These are phyloP conservation scores for Pristis pectinata DNA, from an alignment of 2,797 vertebrate genomes.

Conservation along the genomic window DNA sequence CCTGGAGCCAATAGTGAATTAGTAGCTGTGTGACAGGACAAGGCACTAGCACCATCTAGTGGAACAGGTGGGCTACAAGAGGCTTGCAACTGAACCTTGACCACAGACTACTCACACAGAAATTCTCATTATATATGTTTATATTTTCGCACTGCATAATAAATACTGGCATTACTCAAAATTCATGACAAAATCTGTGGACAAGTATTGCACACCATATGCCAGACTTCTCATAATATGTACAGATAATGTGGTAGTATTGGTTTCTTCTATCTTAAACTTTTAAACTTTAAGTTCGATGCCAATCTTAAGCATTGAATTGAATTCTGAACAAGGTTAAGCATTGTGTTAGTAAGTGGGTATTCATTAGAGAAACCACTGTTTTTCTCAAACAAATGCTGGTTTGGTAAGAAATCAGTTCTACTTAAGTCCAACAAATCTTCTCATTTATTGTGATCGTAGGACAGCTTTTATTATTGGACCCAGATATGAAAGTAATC, in stretches of 20 bases:
- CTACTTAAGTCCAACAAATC: background rate
- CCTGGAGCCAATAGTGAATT: background rate
- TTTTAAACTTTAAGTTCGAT: background rate
- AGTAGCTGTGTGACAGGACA: background rate
- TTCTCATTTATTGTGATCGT: background rate
- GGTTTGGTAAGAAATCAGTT: background rate
- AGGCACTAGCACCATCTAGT: background rate
- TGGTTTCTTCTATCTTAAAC: background rate
- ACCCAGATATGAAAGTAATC: background rate
- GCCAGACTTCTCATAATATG: background rate
- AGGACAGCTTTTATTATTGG: background rate
- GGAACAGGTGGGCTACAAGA: background rate
- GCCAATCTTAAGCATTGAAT: background rate
- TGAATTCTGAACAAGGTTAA: background rate
- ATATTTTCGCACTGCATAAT: background rate
- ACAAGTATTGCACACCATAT: background rate
- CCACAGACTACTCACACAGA: background rate
- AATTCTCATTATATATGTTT: slow-evolving; percentile 8
- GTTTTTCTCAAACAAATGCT: background rate
- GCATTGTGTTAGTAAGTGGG: background rate
- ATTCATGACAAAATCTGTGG: background rate
- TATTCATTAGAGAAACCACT: background rate
- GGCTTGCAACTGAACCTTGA: background rate
- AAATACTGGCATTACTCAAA: background rate
- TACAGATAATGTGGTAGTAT: background rate